Evolutionary conservation across 2,113 vertebrate species (phyloP).

Genomic region (Ceratotherium simum): DNA sequence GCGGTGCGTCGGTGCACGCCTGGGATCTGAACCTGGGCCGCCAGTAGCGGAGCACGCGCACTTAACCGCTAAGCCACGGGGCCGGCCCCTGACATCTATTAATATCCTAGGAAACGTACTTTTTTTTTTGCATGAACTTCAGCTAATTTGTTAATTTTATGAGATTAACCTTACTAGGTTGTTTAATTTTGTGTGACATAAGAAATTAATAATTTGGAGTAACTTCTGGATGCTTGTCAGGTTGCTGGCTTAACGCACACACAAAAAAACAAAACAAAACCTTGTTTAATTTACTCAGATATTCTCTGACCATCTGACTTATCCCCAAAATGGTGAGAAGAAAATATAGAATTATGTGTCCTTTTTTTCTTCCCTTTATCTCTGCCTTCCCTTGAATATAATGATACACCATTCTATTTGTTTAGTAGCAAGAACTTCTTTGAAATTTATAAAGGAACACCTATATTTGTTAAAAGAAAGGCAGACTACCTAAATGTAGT

Average conservation of each 20-base stretch:
- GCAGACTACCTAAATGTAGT: neutral
- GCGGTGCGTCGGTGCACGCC: too few species aligned
- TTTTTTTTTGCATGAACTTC: neutral
- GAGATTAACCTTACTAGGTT: neutral
- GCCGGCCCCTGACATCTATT: neutral
- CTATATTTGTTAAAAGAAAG: neutral
- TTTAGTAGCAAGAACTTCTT: conserved; percentile 35
- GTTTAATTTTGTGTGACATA: neutral
- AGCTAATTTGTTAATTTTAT: neutral
- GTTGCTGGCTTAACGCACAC: neutral
- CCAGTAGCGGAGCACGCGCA: too few species aligned
- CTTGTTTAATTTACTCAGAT: neutral
- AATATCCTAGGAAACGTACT: neutral
- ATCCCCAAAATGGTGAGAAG: neutral
- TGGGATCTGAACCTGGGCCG: too few species aligned
- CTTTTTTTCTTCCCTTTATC: neutral
- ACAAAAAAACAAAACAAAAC: neutral
- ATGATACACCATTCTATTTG: neutral
- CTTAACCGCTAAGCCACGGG: too few species aligned
- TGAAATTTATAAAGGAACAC: conserved; percentile 36
- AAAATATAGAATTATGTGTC: neutral
- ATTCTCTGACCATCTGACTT: neutral
- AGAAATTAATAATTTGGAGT: conserved; percentile 41
- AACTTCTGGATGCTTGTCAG: neutral
- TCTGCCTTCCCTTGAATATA: neutral